Evolutionary conservation across 2,888 invertebrate species (phyloP), one percentile per base, ranked within the genome.

Genomic region (Machimus rusticus): DNA sequence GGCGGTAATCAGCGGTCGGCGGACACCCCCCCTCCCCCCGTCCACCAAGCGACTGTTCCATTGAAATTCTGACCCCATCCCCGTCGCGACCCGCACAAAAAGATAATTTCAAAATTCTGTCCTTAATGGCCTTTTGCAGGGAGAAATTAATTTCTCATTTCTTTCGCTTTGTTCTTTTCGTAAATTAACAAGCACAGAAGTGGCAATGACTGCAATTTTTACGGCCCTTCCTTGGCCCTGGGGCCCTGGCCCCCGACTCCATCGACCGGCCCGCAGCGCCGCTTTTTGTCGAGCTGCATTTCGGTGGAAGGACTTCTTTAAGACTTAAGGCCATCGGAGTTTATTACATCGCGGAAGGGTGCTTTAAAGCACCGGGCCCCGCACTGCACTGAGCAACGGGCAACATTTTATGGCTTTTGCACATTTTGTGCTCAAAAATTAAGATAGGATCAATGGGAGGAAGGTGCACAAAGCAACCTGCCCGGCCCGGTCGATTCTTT

Each of bases 61-160:
- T 66, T 19, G 66, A 66, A 23, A 66, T 23, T 66, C 14, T 66
- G 19, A 12, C 66, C 51, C 66, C 66, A 23, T 66, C 19, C 66
- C 23, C 66, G 66, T 9, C 28, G 12, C 23, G 66, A 23, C 66
- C 28, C 28, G 23, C 2, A 66, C 66, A 66, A 66, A 66, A 66
- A 66, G 66, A 66, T 66, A 82, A 82, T 66, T 82, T 66, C 55
- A 37, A 82, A 57, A 82, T 82, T 82, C 57, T 82, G 82, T 37
- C 55, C 19, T 82, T 82, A 82, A 82, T 82, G 82, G 66, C 57
- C 57, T 9, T 51, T 37, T 51, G 19, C 82, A 82, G 31, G 23
- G 57, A 39, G 82, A 82, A 82, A 82, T 82, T 82, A 82, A 82
- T 82, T 82, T 82, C 82, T 37, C 82, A 82, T 82, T 82, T 82